Evolutionary conservation across 2,888 invertebrate species (phyloP).

Genomic region (Atherix ibis): DNA sequence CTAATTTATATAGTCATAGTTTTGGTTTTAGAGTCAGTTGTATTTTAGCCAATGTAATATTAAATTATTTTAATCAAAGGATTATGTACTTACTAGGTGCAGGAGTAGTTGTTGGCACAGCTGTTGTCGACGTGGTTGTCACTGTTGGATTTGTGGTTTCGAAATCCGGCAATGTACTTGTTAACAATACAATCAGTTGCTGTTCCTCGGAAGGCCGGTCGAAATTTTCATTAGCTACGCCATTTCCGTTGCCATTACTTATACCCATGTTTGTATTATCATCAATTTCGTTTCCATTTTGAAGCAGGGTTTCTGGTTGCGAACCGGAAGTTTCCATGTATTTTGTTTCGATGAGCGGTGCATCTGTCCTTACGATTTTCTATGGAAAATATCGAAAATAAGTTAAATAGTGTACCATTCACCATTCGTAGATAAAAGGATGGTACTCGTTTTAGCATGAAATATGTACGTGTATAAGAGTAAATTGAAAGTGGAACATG

Average conservation of each 20-base stretch:
- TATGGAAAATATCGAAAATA: background rate
- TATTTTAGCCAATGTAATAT: background rate
- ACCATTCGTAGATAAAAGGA: too few species aligned
- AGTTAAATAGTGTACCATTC: too few species aligned
- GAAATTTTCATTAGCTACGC: constrained; percentile 8
- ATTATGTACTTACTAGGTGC: constrained; percentile 39
- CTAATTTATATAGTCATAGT: too few species aligned
- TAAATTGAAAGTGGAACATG: too few species aligned
- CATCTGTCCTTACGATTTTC: constrained; percentile 10
- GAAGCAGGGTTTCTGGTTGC: constrained; percentile 23
- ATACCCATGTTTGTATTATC: constrained; percentile 22
- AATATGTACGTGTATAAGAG: too few species aligned
- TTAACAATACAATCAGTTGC: constrained; percentile 29
- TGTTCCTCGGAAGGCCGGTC: constrained; percentile 24
- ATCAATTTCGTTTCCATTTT: constrained; percentile 31
- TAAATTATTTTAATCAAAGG: too few species aligned
- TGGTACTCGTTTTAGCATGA: too few species aligned
- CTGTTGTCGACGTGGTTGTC: constrained; percentile 37
- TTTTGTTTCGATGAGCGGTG: constrained; percentile 31
- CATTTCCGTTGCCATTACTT: constrained; percentile 11
- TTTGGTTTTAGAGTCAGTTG: too few species aligned
- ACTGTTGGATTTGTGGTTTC: constrained; percentile 32
- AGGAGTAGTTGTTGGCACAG: constrained; percentile 42
- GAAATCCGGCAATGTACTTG: constrained; percentile 35
- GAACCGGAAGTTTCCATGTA: constrained; percentile 31